Percentiles rank a stretch among this genome's conserved stretches.
Conservation (phyloP, 2,113 vertebrate species). For the Tragelaphus buxtoni region DNA sequence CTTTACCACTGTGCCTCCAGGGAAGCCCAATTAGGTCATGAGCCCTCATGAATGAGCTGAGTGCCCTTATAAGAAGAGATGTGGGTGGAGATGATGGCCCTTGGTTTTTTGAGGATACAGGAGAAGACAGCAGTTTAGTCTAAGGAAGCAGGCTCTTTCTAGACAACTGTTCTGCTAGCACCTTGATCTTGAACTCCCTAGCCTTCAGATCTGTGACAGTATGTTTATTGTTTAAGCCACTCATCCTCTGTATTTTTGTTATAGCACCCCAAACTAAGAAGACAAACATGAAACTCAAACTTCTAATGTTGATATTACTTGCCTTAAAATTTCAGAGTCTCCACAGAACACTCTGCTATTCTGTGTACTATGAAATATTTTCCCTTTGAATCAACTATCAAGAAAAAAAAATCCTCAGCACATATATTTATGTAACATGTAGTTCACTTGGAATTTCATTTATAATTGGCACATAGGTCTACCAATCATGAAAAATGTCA, state of each 20-base stretch:
- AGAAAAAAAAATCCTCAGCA: not conserved
- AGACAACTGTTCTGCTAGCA: not conserved
- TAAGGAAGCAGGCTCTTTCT: not conserved
- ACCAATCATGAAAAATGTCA: not conserved
- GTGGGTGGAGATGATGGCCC: not conserved
- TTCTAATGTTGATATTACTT: not conserved
- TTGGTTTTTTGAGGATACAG: not conserved
- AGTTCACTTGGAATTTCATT: not conserved
- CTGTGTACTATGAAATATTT: not conserved
- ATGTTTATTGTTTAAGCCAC: not conserved
- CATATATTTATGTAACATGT: not conserved
- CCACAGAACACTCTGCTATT: not conserved
- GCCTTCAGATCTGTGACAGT: not conserved
- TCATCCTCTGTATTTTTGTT: not conserved
- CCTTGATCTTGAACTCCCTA: not conserved
- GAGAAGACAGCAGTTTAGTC: not conserved
- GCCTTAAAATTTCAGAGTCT: slow-evolving; percentile 6
- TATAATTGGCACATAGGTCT: not conserved
- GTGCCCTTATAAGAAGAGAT: not conserved
- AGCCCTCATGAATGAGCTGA: not conserved
- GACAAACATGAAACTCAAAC: not conserved
- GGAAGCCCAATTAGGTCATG: not conserved
- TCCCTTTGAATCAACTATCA: not conserved
- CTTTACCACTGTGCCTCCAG: not conserved
- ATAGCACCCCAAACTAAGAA: not conserved